Evolutionary conservation across 2,797 vertebrate genomes (phyloP).

Genomic region (Rallus crepitans): DNA sequence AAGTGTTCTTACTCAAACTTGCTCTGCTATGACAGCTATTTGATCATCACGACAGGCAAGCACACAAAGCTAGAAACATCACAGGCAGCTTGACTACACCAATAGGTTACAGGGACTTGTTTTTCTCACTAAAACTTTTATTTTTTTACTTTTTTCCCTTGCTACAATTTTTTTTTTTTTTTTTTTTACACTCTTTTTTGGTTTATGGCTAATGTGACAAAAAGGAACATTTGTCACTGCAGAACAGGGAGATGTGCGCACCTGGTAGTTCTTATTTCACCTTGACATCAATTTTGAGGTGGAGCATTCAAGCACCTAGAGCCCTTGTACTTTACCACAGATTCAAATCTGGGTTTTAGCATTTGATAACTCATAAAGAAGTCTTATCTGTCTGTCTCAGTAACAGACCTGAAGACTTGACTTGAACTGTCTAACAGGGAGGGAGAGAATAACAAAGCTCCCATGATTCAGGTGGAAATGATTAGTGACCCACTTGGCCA

Average conservation of each 20-base stretch:
- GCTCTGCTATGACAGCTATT: background rate
- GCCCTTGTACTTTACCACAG: background rate
- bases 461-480: no score
- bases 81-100: background rate
- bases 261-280: background rate
- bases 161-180: background rate
- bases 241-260: background rate
- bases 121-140: background rate
- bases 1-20: background rate
- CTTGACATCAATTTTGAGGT: fast-evolving
- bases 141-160: background rate
- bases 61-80: background rate
- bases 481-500: no score
- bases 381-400: fast-evolving
- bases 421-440: no score
- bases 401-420: background rate
- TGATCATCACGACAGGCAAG: background rate
- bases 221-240: background rate
- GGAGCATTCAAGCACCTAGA: background rate
- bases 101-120: fast-evolving
- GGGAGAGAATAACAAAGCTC: no score
- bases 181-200: fast-evolving
- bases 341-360: background rate
- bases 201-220: background rate
- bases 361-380: background rate